phyloP scores from a whole-genome alignment of 2,113 vertebrate genomes.

The Maccullochella peelii region DNA sequence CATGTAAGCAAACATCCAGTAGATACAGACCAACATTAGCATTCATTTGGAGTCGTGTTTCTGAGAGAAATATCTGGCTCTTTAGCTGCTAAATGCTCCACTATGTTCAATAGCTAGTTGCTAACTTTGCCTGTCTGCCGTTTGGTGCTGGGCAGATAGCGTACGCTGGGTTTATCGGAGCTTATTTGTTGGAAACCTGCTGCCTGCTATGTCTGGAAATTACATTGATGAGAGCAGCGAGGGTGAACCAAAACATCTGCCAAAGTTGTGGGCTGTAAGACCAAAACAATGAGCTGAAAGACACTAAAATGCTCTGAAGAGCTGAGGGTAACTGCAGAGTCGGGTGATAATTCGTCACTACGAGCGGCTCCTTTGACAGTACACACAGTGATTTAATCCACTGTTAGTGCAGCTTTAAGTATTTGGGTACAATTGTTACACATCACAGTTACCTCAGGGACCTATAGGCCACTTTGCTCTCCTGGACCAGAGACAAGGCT shows the following conservation, averaged over 20 bases:
- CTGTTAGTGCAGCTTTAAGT: neutral
- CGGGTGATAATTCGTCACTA: neutral
- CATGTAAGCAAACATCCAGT: neutral
- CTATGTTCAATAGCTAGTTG: neutral
- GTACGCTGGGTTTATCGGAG: neutral
- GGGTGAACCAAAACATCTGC: neutral
- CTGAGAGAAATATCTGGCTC: neutral
- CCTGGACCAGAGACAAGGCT: slow-evolving; percentile 88
- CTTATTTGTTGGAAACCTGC: neutral
- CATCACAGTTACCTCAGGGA: slow-evolving; percentile 86
- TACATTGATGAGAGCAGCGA: neutral
- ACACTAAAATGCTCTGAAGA: neutral
- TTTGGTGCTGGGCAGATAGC: neutral
- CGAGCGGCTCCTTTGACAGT: neutral
- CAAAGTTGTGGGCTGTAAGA: too few relatives aligned
- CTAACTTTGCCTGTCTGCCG: neutral
- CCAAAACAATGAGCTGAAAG: too few relatives aligned
- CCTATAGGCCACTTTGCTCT: slow-evolving; percentile 88
- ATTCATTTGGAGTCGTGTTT: neutral
- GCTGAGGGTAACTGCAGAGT: neutral
- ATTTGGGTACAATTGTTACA: neutral
- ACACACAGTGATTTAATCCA: neutral
- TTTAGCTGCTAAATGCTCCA: slow-evolving; percentile 3
- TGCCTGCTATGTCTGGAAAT: neutral
- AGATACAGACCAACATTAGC: neutral